phyloP scores from a whole-genome alignment of 2,888 invertebrate genomes.

The Plebejus argus region DNA sequence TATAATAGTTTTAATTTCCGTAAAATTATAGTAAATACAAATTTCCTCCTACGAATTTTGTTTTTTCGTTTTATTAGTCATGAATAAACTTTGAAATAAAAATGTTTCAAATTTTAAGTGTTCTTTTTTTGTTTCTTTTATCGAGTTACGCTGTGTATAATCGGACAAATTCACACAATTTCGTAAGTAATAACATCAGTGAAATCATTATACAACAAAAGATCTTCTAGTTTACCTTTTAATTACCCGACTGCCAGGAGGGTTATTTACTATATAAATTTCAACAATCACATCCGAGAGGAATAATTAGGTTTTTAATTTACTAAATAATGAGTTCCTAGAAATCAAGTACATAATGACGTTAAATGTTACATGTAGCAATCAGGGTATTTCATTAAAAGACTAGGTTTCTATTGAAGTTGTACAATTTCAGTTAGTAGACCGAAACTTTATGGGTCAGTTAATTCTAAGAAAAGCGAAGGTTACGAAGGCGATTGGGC shows the following conservation, averaged over 20 bases:
- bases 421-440: neutral
- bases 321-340: neutral
- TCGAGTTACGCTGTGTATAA: conserved; percentile 41
- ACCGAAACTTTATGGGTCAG: neutral
- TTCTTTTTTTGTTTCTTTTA: conserved; percentile 42
- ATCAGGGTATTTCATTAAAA: neutral
- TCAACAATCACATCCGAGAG: neutral
- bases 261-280: too few species aligned
- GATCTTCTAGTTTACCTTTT: neutral
- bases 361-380: neutral
- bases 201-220: too few species aligned
- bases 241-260: too few species aligned
- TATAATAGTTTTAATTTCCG: neutral
- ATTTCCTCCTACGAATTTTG: neutral
- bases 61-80: neutral
- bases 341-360: neutral
- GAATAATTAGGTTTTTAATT: neutral
- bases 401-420: conserved; percentile 6
- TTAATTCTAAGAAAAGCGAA: neutral
- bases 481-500: neutral
- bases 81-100: conserved; percentile 35
- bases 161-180: conserved; percentile 50
- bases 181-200: conserved; percentile 49
- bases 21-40: neutral
- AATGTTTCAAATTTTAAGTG: conserved; percentile 40